Percentiles rank a stretch among this genome's conserved stretches.
These are phyloP conservation scores for Meta bourneti DNA, from an alignment of 2,888 invertebrate genomes.

Conservation along the genomic window DNA sequence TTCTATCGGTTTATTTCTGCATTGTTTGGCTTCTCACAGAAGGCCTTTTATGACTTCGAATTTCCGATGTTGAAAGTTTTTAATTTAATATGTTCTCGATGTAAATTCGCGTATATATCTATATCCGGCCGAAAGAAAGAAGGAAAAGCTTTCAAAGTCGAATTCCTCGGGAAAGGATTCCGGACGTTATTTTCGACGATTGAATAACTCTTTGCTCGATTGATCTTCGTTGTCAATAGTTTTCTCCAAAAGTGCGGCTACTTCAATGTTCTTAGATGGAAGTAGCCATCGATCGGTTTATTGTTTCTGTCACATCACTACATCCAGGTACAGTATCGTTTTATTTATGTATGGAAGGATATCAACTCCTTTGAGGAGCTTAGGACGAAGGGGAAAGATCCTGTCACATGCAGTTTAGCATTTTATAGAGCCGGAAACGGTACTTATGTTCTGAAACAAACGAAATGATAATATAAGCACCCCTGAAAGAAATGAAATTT, in stretches of 20 bases:
- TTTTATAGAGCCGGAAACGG: too few species aligned
- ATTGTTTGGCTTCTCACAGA: conserved; percentile 16
- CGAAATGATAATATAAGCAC: too few species aligned
- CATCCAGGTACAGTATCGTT: neutral
- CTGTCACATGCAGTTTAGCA: too few species aligned
- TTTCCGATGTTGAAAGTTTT: conserved; percentile 1
- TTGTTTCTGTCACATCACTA: neutral
- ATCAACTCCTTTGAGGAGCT: too few species aligned
- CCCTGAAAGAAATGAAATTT: too few species aligned
- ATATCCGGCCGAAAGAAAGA: neutral
- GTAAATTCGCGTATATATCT: neutral
- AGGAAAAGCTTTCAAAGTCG: neutral
- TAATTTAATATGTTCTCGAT: neutral
- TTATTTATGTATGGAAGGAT: too few species aligned
- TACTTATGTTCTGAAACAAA: too few species aligned
- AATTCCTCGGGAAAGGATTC: conserved; percentile 1
- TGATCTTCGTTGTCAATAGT: conserved; percentile 12
- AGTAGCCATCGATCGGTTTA: neutral
- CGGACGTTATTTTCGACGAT: neutral
- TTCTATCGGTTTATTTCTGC: conserved; percentile 21
- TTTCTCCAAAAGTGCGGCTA: neutral
- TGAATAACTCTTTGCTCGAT: neutral
- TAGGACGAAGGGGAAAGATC: too few species aligned
- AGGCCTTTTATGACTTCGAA: neutral
- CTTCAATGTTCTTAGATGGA: neutral